phyloP scores from a whole-genome alignment of 1,140 invertebrate genomes.

The Venustaconcha ellipsiformis region DNA sequence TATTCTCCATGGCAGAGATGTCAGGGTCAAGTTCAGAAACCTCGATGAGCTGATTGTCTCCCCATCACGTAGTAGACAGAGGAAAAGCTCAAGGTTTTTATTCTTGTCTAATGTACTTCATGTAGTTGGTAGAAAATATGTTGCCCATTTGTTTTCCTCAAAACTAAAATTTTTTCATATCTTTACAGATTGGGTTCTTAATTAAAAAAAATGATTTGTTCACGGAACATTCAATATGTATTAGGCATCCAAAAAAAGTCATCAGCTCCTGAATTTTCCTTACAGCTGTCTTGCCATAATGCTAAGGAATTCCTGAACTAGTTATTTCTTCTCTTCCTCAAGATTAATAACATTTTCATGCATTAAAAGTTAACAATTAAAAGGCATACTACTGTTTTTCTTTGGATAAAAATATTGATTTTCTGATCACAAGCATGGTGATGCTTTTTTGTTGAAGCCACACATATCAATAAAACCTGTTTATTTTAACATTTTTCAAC shows the following conservation, averaged over 20 bases:
- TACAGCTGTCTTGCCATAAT: too few relatives aligned
- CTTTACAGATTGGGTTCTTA: too few relatives aligned
- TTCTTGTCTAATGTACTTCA: background rate
- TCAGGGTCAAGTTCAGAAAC: conserved; percentile 53
- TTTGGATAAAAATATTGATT: background rate
- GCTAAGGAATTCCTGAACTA: too few relatives aligned
- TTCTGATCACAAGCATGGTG: too few relatives aligned
- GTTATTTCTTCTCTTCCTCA: too few relatives aligned
- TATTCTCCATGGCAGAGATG: conserved; percentile 42
- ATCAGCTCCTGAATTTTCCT: too few relatives aligned
- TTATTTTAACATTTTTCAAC: conserved; percentile 8
- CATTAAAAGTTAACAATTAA: too few relatives aligned
- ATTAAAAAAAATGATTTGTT: background rate
- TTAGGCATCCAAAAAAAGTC: background rate
- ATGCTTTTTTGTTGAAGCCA: background rate
- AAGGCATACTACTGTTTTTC: too few relatives aligned
- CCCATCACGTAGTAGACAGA: conserved; percentile 47
- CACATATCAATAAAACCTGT: background rate
- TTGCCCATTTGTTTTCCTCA: background rate
- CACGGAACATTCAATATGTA: background rate
- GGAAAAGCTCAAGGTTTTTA: conserved; percentile 25
- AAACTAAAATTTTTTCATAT: background rate
- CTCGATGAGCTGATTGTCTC: conserved; percentile 61
- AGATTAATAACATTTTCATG: too few relatives aligned
- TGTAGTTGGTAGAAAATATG: background rate